phyloP scores from a whole-genome alignment of 1,140 invertebrate genomes.

The Octopus sinensis region DNA sequence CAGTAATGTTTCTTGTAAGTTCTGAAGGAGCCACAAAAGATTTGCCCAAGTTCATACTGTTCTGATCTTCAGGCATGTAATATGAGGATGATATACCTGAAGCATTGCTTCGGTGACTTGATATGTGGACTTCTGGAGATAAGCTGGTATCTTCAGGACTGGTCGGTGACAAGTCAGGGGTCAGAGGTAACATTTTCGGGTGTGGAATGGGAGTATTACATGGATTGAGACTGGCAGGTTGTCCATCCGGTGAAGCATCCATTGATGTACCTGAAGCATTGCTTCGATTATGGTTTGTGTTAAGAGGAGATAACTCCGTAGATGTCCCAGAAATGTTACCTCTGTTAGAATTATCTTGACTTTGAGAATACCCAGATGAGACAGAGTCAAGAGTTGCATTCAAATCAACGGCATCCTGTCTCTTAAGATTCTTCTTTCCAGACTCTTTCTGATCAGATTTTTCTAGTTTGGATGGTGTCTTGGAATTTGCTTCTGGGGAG shows the following conservation, averaged over 20 bases:
- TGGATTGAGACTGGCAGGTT: not conserved
- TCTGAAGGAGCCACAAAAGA: too few species aligned
- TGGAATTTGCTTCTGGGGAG: too few species aligned
- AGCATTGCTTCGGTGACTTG: not conserved
- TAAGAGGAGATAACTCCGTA: not conserved
- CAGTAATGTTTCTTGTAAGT: not conserved
- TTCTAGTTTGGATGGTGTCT: too few species aligned
- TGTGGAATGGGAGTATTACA: not conserved
- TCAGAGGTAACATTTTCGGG: not conserved
- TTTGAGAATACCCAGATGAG: not conserved
- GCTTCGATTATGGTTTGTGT: not conserved
- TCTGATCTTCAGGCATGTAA: too few species aligned
- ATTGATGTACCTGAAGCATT: not conserved
- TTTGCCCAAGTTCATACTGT: too few species aligned
- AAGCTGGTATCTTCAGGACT: not conserved
- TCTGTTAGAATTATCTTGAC: not conserved
- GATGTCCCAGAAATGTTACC: not conserved
- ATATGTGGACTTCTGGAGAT: not conserved
- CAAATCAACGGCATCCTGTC: not conserved
- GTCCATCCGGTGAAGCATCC: not conserved
- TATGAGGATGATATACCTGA: too few species aligned
- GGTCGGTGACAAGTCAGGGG: not conserved
- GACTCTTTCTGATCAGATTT: too few species aligned
- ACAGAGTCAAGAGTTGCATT: not conserved
- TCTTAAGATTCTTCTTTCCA: too few species aligned